Base-by-base conservation (phyloP, 2,113 vertebrate genomes). In the Mobula hypostoma region DNA sequence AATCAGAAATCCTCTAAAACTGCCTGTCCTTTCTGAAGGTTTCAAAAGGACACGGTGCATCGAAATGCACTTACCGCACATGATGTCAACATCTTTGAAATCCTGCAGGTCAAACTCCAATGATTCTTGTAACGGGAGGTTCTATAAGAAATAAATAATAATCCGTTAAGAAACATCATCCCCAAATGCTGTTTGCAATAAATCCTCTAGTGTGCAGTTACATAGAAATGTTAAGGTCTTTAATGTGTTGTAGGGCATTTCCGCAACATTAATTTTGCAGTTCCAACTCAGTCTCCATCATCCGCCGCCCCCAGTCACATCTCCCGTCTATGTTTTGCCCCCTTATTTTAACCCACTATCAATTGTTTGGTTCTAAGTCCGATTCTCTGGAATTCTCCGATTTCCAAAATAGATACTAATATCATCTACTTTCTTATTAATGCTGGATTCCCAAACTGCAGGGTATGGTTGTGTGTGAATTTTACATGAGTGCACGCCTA, bases 61-160 rank as follows among this genome's bases (percentile, higher is more conserved):
- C 76, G 80, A 14, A 61, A 96, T 48, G 40, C 80, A 94, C 98
- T 98, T 96, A 97, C 98, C 98, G 95, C 97, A 95, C 61, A 97
- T 95, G 82, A 96, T 96, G 94, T 97, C 94, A 0, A 97, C 97
- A 94, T 97, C 97, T 94, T 96, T 96, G 96, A 98, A 98, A 14
- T 97, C 96, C 94, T 97, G 98, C 94, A 98, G 96, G 68, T 97
- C 96, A 78, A 96, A 96, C 70, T 97, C 95, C 0, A 77, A 94
- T 40, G 95, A 96, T 0, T 95, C 95, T 80, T 95, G 96, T 94
- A 97, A 95, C 95, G 97, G 96, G 11, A 27, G 94, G 88, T 24
- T 94, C 97, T 98, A 95, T 66, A 93, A 95, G 40, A 72, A 72
- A 36, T 21, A 93, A 72, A 93, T 0, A 72, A 92, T 7, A 40